Evolutionary conservation across 2,113 vertebrate species (phyloP).

Genomic region (Oryzias melastigma): DNA sequence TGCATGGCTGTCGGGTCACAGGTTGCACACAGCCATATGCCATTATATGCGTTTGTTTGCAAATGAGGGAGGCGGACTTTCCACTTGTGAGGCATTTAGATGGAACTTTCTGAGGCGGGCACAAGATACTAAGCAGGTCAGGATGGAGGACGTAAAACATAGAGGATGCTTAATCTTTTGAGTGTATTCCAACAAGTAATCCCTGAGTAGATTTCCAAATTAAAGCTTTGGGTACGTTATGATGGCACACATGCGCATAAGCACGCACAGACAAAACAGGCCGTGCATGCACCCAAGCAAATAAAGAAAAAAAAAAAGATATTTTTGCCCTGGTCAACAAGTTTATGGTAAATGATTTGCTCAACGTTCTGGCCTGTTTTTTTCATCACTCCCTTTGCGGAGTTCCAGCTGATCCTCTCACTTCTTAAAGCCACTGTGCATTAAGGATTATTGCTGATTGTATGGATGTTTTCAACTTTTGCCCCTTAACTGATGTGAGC

Average conservation of each 20-base stretch:
- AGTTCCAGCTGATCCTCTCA: conserved; percentile 36
- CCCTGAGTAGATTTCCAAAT: conserved; percentile 78
- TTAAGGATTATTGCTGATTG: conserved; percentile 51
- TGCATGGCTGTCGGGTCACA: conserved; percentile 5
- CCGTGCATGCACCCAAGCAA: conserved; percentile 19
- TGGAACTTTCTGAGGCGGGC: conserved; percentile 51
- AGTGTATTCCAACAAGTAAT: conserved; percentile 78
- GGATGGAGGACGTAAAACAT: conserved; percentile 70
- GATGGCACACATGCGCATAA: conserved; percentile 46
- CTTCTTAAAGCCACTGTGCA: conserved; percentile 57
- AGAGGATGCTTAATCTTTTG: conserved; percentile 78
- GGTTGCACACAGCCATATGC: conserved; percentile 4
- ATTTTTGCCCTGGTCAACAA: conserved; percentile 40
- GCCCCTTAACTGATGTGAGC: conserved; percentile 12
- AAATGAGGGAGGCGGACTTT: conserved; percentile 27
- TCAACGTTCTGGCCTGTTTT: conserved; percentile 20
- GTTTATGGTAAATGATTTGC: conserved; percentile 47
- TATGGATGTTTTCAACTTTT: conserved; percentile 49
- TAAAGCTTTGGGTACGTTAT: conserved; percentile 74
- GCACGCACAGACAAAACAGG: conserved; percentile 8
- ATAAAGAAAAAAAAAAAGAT: conserved; percentile 19
- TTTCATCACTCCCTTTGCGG: conserved; percentile 27
- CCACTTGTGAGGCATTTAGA: conserved; percentile 35
- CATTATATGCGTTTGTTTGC: conserved; percentile 7
- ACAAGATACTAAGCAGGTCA: conserved; percentile 73